phyloP scores from a whole-genome alignment of 2,113 vertebrate species.

The Nothoprocta pentlandii region DNA sequence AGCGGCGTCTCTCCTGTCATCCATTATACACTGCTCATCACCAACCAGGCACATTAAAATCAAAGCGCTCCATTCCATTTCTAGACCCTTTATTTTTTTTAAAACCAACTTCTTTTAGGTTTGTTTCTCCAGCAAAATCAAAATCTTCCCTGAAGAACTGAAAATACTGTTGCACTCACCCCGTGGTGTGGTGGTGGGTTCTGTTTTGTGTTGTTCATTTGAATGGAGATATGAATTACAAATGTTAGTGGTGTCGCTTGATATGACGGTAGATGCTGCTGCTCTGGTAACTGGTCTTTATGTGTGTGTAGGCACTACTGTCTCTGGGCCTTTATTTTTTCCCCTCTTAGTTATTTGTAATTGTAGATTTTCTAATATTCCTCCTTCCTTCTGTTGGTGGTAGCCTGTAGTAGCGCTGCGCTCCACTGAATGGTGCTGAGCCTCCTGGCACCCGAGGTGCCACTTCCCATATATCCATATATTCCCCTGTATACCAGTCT shows the following conservation, averaged over 20 bases:
- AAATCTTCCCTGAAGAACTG: neutral
- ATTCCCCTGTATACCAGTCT: too few relatives aligned
- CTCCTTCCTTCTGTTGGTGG: neutral
- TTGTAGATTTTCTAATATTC: neutral
- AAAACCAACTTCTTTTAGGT: neutral
- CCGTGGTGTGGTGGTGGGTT: neutral
- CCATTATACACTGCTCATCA: conserved; percentile 23
- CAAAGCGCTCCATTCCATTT: conserved; percentile 31
- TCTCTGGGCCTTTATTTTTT: neutral
- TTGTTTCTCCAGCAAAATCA: neutral
- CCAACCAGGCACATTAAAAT: conserved; percentile 23
- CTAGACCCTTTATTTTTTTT: neutral
- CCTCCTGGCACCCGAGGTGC: neutral
- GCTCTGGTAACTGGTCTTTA: neutral
- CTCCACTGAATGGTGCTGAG: neutral
- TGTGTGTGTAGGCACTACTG: neutral
- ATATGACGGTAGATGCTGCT: neutral
- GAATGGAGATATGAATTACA: too few relatives aligned
- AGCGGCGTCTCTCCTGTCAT: conserved; percentile 29
- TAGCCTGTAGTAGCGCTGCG: neutral
- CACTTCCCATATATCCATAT: too few relatives aligned
- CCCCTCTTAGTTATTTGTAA: neutral
- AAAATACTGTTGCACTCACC: fast-evolving
- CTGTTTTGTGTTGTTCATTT: neutral
- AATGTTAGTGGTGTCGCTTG: neutral